Base-by-base conservation (phyloP, 2,113 vertebrate genomes). In the Zapus hudsonius region DNA sequence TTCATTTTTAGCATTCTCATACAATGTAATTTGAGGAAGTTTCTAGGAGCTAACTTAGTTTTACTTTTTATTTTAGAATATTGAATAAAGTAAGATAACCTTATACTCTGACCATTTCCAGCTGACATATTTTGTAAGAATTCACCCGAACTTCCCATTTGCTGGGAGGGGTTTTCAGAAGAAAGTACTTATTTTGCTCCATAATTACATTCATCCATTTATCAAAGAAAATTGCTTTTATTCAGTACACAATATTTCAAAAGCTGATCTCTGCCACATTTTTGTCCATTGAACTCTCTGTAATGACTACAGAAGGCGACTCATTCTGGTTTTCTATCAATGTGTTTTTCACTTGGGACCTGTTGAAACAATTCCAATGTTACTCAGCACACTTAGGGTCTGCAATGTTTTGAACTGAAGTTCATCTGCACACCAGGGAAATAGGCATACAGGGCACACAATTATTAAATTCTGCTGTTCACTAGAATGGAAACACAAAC, bases 351-450 rank as follows among this genome's bases (percentile, higher is more conserved):
- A 78, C 55, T 84, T 73, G 59, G 38, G 38, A 80, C 36, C 74
- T 81, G 20, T 90, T 63, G 61, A 95, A 96, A 93, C 31, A 89
- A 87, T 92, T 81, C 19, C 61, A 36, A 70, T 23, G 88, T 94
- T 67, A 88, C 52, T 75, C 59, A 94, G 29, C 23, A 91, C 8
- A 63, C 29, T 70, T 59, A 83, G 6, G 0, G 15, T 64, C 67
- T 87, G n/a, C 47, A 74, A 29, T 72, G 10, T 89, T 89, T 79
- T 67, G 4, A 27, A 86, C 19, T 75, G 47, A 90, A 93, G 25
- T 82, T 69, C 11, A 59, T 93, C 12, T 74, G 69, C 87, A 79
- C 67, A 66, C 38, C 29, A 84, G 33, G 13, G 12, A 92, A 82
- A 57, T 42, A 86, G 36, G 9, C 8, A 55, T 7, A 47, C 10